Evolutionary conservation across 2,888 invertebrate species (phyloP).

Genomic region (Meta bourneti): DNA sequence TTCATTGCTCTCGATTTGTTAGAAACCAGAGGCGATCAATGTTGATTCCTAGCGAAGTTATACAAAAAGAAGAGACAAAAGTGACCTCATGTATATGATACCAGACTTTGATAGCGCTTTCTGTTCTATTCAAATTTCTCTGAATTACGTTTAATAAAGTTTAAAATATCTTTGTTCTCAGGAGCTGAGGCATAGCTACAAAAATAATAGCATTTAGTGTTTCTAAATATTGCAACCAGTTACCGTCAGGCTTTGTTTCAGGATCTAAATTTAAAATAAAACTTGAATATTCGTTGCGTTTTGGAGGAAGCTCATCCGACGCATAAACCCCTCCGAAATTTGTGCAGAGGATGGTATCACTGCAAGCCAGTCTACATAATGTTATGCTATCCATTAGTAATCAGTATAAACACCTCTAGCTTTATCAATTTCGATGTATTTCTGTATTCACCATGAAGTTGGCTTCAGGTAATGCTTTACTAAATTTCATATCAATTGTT

Average conservation of each 20-base stretch:
- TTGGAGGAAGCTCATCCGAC: background rate
- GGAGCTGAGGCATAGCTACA: background rate
- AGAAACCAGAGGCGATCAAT: background rate
- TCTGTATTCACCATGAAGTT: slow-evolving; percentile 22
- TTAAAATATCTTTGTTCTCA: slow-evolving; percentile 1
- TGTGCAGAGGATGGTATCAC: background rate
- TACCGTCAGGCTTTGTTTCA: background rate
- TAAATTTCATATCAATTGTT: slow-evolving; percentile 32
- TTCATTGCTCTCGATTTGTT: background rate
- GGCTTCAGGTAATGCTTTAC: background rate
- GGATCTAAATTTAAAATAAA: slow-evolving; percentile 13
- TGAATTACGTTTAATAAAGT: no score
- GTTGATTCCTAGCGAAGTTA: background rate
- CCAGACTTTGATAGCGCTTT: no score
- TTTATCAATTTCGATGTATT: slow-evolving; percentile 15
- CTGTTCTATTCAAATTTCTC: no score
- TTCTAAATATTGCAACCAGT: background rate
- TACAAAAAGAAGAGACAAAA: background rate
- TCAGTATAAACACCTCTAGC: background rate
- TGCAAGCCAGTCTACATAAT: background rate
- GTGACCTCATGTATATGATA: no score
- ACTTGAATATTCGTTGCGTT: background rate
- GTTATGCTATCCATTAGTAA: slow-evolving; percentile 25
- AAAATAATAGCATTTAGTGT: background rate
- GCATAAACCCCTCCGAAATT: background rate